Base-by-base conservation (phyloP, 2,888 invertebrate species). In the Melanophora roralis region DNA sequence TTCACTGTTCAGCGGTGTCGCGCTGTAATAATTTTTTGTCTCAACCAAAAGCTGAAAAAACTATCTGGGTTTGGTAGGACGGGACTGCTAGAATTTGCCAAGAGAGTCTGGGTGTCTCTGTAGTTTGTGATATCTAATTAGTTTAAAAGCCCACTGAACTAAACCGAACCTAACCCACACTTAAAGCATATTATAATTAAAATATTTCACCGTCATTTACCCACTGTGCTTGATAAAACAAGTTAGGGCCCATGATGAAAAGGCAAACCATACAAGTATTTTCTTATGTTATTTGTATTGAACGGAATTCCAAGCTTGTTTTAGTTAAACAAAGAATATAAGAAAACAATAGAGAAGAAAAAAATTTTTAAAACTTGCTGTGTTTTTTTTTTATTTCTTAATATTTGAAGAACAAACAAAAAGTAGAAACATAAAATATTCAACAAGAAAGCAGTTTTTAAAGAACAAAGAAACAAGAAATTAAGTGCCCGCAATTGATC, bases 261-360 rank as follows among this genome's bases (percentile, higher is more conserved):
- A 47, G 1, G n/a, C 9, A n/a, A 23, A 14, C n/a, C 43, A 64
- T 19, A 49, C 47, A 74, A 49, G 45, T 68, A 38, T 55, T 53
- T 32, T 40, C 14, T 32, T 38, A 12, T 57, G 38, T 3, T 8
- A 8, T 57, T 47, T 62, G 47, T 27, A 49, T 40, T 21, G 40
- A 51, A 59, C 27, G 68, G 57, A 62, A 55, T 45, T 34, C 69
- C 62, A 74, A 67, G 23, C 16, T 36, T 14, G 43, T 64, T 9
- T n/a, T 64, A 51, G 57, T 40, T 59, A 38, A 43, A 32, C n/a
- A 55, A 55, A 59, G 59, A 59, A 9, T n/a, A 19, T 9, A 32
- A 64, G 14, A 11, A 36, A 5, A 1, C 12, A n/a, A 53, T 19
- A 67, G n/a, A n/a, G n/a, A n/a, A n/a, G n/a, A 16, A 72, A 12